A percentile compares a stretch with the other conserved stretches of the same genome.
Evolutionary conservation across 2,113 vertebrate species (phyloP).

Genomic region (Scopus umbretta): DNA sequence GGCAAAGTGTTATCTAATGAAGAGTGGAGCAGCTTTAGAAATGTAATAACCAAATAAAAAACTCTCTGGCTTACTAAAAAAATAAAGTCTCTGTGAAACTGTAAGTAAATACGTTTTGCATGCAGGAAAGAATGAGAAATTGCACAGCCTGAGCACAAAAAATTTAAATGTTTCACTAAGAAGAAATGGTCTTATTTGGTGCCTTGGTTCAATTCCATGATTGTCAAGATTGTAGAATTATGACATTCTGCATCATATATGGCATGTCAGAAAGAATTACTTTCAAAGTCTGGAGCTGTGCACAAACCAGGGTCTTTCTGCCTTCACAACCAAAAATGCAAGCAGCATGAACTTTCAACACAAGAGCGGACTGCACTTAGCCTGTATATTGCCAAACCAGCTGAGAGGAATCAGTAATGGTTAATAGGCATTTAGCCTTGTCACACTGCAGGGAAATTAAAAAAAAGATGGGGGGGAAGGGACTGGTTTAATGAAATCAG

Average conservation of each 20-base stretch:
- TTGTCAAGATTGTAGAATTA: neutral
- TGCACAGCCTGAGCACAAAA: neutral
- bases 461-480: too few species aligned
- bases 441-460: neutral
- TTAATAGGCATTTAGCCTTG: neutral
- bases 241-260: neutral
- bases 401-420: neutral
- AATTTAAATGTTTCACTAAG: neutral
- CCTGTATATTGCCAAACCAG: neutral
- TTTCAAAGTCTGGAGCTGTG: neutral
- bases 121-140: neutral
- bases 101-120: neutral
- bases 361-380: neutral
- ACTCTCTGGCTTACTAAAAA: neutral
- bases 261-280: neutral
- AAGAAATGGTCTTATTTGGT: neutral
- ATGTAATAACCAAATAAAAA: neutral
- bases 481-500: neutral
- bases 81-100: neutral
- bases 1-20: neutral
- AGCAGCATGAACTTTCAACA: neutral
- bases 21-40: neutral
- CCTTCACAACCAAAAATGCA: neutral
- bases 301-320: neutral
- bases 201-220: neutral